A percentile compares a stretch with the other conserved stretches of the same genome.
phyloP scores from a whole-genome alignment of 2,113 vertebrate species.

The Thermophis baileyi region DNA sequence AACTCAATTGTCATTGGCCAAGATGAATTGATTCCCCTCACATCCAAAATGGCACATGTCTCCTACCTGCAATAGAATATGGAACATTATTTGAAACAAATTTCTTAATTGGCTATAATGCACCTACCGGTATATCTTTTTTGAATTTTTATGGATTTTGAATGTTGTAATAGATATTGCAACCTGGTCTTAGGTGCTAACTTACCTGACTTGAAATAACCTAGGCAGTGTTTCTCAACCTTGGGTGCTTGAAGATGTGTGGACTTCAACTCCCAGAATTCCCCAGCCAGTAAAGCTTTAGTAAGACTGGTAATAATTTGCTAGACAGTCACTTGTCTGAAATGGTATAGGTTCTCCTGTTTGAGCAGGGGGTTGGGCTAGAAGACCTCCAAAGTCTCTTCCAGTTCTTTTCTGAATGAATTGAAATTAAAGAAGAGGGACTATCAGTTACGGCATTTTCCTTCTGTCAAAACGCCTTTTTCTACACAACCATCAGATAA shows the following conservation, averaged over 20 bases:
- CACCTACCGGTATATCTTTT: neutral
- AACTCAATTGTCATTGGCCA: neutral
- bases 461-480: neutral
- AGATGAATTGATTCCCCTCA: neutral
- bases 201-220: neutral
- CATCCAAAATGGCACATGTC: neutral
- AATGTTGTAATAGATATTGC: neutral
- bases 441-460: neutral
- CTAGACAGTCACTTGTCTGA: too few species aligned
- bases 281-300: too few species aligned
- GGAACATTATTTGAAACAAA: neutral
- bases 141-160: neutral
- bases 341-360: neutral
- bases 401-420: neutral
- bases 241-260: neutral
- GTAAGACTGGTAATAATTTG: too few species aligned
- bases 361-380: neutral
- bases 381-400: neutral
- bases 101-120: neutral
- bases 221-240: neutral
- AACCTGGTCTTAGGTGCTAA: neutral
- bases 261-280: neutral
- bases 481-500: neutral
- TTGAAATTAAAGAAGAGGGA: neutral
- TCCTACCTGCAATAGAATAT: neutral